Evolutionary conservation across 1,140 invertebrate genomes (phyloP), one percentile per base, ranked within the genome.

Genomic region (Drosophila pectinifera): DNA sequence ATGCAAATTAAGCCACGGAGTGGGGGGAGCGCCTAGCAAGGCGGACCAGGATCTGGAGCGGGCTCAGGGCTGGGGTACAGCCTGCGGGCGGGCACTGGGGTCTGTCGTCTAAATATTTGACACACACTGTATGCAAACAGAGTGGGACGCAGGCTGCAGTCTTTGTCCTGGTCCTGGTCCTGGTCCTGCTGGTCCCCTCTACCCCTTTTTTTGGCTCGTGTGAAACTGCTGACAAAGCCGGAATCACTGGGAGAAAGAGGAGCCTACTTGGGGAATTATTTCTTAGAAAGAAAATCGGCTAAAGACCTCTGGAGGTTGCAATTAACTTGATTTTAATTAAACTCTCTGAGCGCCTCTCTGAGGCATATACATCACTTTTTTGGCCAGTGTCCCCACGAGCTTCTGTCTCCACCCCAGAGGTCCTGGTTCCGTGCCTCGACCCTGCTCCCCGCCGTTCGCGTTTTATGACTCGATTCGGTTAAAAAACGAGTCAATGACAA

Each of bases 91-190:
- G 22, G 13, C 4, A n/a, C 22, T 20, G 63, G 18, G 24, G 55
- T 34, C 55, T 39, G 26, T 42, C 54, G 53, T 58, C 61, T 38
- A 75, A 77, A 70, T 77, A 70, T 77, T 77, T 77, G 64, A 38
- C 73, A 58, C 46, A 51, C 34, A 39, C 57, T 65, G 64, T 70
- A 36, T 41, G 55, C 49, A 76, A 76, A 77, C 64, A 58, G 39
- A 26, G 53, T 34, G n/a, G 46, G 43, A 14, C 22, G 45, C 64
- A 73, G 64, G 31, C 45, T 75, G 59, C 59, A 74, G 70, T 42
- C 49, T 51, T 62, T 48, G 34, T 63, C 18, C n/a, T 10, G 51
- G 7, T 18, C 11, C n/a, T 7, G 34, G 7, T n/a, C 24, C 26
- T 14, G 51, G 3, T 26, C 16, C 14, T 14, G 36, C 7, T n/a